These are phyloP conservation scores for Tachysurus fulvidraco DNA, from an alignment of 2,113 vertebrate species.

Conservation along the genomic window DNA sequence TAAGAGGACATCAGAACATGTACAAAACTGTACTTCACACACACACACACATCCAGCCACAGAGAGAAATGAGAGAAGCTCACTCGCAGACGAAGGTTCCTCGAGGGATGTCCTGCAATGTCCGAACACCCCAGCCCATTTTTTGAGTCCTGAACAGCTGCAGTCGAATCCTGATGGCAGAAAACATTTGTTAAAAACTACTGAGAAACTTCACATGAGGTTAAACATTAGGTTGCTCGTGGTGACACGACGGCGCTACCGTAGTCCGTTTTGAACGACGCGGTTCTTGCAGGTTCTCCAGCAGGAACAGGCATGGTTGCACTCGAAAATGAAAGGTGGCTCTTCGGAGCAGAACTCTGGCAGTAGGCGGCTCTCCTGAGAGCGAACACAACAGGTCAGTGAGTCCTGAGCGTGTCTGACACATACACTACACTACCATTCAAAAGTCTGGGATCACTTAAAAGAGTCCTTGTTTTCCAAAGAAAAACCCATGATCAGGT, in stretches of 20 bases:
- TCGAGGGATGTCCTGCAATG: constrained; percentile 89
- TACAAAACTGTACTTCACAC: background rate
- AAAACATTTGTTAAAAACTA: background rate
- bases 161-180: constrained; percentile 79
- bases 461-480: too few species aligned
- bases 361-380: constrained; percentile 86
- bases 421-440: background rate
- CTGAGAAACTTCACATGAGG: background rate
- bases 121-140: constrained; percentile 94
- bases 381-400: background rate
- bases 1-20: constrained; percentile 18
- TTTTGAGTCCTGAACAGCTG: constrained; percentile 89
- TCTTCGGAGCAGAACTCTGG: constrained; percentile 94
- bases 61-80: constrained; percentile 62
- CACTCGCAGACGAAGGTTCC: constrained; percentile 88
- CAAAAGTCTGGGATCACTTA: too few species aligned
- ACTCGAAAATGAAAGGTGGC: constrained; percentile 94
- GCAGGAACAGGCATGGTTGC: constrained; percentile 96
- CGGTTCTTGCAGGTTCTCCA: constrained; percentile 95
- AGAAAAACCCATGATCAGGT: too few species aligned
- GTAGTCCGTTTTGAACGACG: constrained; percentile 93
- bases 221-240: background rate
- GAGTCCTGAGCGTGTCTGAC: background rate
- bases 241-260: constrained; percentile 68
- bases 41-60: background rate